Evolutionary conservation across 2,888 invertebrate genomes (phyloP).

Genomic region (Mechanitis messenoides): DNA sequence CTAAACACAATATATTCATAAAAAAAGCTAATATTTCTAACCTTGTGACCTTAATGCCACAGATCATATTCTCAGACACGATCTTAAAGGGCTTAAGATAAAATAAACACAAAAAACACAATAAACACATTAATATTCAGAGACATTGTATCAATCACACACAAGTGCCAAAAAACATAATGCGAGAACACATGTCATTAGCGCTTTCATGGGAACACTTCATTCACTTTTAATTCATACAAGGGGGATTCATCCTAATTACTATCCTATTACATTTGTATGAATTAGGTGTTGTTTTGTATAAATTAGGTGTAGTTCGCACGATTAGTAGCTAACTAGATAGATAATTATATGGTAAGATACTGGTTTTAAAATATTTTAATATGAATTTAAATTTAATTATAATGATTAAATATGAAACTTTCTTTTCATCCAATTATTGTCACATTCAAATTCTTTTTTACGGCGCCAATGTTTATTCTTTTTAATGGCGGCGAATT

Average conservation of each 20-base stretch:
- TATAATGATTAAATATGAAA: background rate
- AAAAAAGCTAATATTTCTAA: conserved; percentile 1
- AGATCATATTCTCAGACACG: conserved; percentile 30
- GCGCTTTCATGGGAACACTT: conserved; percentile 51
- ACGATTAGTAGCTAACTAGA: conserved; percentile 51
- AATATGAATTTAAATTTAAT: background rate
- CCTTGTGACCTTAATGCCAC: conserved; percentile 22
- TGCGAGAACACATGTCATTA: conserved; percentile 69
- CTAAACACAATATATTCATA: background rate
- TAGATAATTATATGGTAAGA: conserved; percentile 49
- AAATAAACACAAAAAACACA: conserved; percentile 41
- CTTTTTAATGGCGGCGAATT: too few relatives aligned
- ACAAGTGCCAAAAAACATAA: conserved; percentile 68
- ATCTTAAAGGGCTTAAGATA: conserved; percentile 48
- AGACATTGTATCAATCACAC: conserved; percentile 72
- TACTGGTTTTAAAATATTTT: conserved; percentile 30
- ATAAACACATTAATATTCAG: conserved; percentile 70
- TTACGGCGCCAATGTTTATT: too few relatives aligned
- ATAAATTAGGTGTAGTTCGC: conserved; percentile 57
- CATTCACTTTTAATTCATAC: conserved; percentile 55
- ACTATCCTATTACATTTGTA: conserved; percentile 46
- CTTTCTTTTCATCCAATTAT: too few relatives aligned
- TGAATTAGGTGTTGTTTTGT: conserved; percentile 47
- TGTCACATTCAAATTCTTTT: too few relatives aligned
- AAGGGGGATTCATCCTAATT: conserved; percentile 53